Percentiles rank a stretch among this genome's conserved stretches.
Conservation (phyloP, 2,888 invertebrate species). For the Thalpophila matura region DNA sequence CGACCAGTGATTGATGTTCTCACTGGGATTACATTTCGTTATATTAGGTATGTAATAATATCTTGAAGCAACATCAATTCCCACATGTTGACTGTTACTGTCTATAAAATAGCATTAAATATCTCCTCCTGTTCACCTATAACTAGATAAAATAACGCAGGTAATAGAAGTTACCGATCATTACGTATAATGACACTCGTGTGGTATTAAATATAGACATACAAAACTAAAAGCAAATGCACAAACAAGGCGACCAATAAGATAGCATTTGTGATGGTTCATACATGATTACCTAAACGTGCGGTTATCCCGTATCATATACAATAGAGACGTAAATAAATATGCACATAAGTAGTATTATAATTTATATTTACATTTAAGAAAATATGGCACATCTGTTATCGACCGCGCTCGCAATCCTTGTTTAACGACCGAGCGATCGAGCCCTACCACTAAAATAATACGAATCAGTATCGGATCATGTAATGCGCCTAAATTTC, state of each 20-base stretch:
- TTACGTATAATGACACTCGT: conserved; percentile 64
- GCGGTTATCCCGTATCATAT: conserved; percentile 73
- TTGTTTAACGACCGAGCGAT: conserved; percentile 72
- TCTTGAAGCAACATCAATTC: conserved; percentile 52
- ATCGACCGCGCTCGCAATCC: conserved; percentile 83
- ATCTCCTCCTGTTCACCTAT: conserved; percentile 63
- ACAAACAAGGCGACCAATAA: conserved; percentile 85
- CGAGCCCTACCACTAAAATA: conserved; percentile 76
- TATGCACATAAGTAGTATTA: conserved; percentile 87
- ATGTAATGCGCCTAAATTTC: conserved; percentile 83
- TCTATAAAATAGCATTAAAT: conserved; percentile 63
- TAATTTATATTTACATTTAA: conserved; percentile 90
- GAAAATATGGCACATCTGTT: conserved; percentile 90
- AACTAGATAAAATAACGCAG: conserved; percentile 67
- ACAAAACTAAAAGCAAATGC: conserved; percentile 88
- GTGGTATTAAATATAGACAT: conserved; percentile 72
- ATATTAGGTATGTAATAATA: conserved; percentile 36
- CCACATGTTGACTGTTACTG: conserved; percentile 36
- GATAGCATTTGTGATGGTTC: conserved; percentile 82
- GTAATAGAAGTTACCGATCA: conserved; percentile 66
- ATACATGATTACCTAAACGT: conserved; percentile 76
- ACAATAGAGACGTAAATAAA: conserved; percentile 86
- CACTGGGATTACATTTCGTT: conserved; percentile 51
- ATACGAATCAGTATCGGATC: conserved; percentile 76
- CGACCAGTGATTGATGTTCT: conserved; percentile 40